Evolutionary conservation across 2,797 vertebrate species (phyloP).

Genomic region (Geotrypetes seraphini): DNA sequence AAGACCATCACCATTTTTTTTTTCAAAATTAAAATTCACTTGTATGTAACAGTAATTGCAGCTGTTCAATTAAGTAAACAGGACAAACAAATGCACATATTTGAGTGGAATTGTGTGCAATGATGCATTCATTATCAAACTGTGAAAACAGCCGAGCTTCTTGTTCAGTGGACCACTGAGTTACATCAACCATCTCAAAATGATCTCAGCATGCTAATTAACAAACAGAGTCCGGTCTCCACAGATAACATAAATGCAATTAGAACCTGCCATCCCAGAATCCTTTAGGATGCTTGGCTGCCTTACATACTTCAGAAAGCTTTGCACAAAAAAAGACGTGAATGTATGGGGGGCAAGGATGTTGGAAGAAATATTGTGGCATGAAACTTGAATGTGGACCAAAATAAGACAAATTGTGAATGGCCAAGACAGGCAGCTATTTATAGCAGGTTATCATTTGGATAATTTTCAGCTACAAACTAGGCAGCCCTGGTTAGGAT

Average conservation of each 20-base stretch:
- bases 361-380: too few relatives aligned
- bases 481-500: too few relatives aligned
- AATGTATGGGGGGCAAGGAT: too few relatives aligned
- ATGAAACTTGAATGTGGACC: too few relatives aligned
- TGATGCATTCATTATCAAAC: conserved; percentile 62
- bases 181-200: conserved; percentile 46
- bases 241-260: conserved; percentile 38
- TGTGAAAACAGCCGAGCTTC: conserved; percentile 58
- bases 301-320: too few relatives aligned
- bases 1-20: conserved; percentile 40
- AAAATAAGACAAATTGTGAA: too few relatives aligned
- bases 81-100: conserved; percentile 51
- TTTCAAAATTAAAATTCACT: conserved; percentile 56
- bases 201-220: conserved; percentile 57
- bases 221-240: conserved; percentile 46
- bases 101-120: conserved; percentile 54
- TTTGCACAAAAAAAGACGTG: too few relatives aligned
- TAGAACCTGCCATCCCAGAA: conserved; percentile 18
- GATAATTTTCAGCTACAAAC: too few relatives aligned
- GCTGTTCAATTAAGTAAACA: conserved; percentile 65
- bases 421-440: too few relatives aligned
- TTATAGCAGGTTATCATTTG: too few relatives aligned
- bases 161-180: conserved; percentile 48
- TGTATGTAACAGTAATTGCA: conserved; percentile 59
- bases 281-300: conserved; percentile 9